Conservation (phyloP, 1,140 invertebrate species). For the Prorops nasuta region DNA sequence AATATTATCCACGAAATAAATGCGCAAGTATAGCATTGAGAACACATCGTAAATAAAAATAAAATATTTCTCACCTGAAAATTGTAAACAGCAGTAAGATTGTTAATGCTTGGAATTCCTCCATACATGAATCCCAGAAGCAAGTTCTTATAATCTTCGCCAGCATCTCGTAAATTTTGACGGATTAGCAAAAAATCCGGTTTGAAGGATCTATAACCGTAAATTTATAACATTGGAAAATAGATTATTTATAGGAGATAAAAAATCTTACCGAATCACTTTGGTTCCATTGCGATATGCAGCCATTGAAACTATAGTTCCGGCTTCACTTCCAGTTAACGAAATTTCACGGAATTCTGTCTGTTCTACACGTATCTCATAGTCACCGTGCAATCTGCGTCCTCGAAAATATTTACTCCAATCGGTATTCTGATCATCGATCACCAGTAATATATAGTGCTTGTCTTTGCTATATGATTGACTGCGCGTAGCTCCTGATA, state of each 20-base stretch:
- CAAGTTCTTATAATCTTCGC: slow-evolving; percentile 79
- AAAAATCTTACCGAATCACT: slow-evolving; percentile 72
- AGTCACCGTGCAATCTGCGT: slow-evolving; percentile 83
- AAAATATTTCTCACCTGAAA: slow-evolving; percentile 75
- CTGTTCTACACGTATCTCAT: slow-evolving; percentile 93
- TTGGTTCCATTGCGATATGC: slow-evolving; percentile 90
- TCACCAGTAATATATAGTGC: slow-evolving; percentile 90
- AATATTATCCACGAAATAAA: neutral
- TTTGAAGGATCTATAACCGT: slow-evolving; percentile 72
- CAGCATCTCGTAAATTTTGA: slow-evolving; percentile 89
- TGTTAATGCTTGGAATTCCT: slow-evolving; percentile 91
- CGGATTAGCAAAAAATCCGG: slow-evolving; percentile 93
- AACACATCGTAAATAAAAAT: neutral
- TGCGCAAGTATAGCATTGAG: neutral
- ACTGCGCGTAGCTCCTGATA: slow-evolving; percentile 67
- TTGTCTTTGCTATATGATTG: slow-evolving; percentile 83
- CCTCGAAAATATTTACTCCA: slow-evolving; percentile 98
- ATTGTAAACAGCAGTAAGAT: slow-evolving; percentile 90
- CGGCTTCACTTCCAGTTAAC: slow-evolving; percentile 80
- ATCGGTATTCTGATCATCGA: slow-evolving; percentile 97
- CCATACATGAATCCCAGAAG: slow-evolving; percentile 92
- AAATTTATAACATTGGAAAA: neutral
- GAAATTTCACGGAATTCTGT: slow-evolving; percentile 91
- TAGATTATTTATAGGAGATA: neutral
- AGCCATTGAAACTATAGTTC: slow-evolving; percentile 86